These are phyloP conservation scores for Eurosta solidaginis DNA, from an alignment of 1,140 invertebrate species.

Conservation along the genomic window DNA sequence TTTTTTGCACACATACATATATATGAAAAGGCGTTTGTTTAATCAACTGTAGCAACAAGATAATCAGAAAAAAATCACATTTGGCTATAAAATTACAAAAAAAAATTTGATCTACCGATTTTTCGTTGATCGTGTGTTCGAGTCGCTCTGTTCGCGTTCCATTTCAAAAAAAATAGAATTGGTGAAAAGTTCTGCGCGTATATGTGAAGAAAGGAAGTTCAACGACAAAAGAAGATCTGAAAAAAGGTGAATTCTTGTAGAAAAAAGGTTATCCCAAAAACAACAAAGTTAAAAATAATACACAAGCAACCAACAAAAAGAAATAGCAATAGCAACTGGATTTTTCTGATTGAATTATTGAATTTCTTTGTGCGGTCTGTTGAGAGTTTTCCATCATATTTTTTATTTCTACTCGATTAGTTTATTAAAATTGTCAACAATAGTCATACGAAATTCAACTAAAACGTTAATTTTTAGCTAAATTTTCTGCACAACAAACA, in stretches of 20 bases:
- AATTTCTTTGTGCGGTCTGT: neutral
- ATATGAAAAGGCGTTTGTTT: too few relatives aligned
- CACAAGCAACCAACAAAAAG: constrained; percentile 7
- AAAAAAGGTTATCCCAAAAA: neutral
- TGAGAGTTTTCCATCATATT: constrained; percentile 9
- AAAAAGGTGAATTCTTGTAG: constrained; percentile 17
- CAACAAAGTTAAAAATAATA: neutral
- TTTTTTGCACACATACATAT: too few relatives aligned
- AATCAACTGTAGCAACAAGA: neutral
- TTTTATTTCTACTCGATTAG: neutral
- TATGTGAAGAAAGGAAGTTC: neutral
- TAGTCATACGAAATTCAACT: neutral
- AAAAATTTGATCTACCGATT: neutral
- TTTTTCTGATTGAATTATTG: constrained; percentile 24
- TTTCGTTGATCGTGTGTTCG: neutral
- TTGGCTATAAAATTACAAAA: too few relatives aligned
- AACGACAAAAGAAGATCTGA: neutral
- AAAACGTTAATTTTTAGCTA: neutral
- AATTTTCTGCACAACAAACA: neutral
- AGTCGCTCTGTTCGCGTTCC: neutral
- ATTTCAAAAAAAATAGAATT: neutral
- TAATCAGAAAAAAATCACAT: neutral
- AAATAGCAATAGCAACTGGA: neutral
- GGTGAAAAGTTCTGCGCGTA: too few relatives aligned
- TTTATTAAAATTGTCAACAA: neutral